Conservation (phyloP, 2,113 vertebrate species). For the Nannobrachium achirus region DNA sequence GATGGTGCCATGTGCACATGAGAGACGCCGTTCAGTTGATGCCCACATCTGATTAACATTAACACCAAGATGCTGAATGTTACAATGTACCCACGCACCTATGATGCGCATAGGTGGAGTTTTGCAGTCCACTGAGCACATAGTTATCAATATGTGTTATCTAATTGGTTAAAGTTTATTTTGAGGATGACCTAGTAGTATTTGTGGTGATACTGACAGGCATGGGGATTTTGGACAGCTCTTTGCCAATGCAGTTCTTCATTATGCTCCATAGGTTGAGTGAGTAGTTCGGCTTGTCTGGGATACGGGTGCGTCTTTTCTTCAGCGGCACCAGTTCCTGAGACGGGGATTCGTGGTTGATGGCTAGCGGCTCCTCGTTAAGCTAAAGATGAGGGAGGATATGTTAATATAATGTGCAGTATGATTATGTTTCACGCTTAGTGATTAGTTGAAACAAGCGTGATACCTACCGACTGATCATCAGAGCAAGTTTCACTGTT, state of each 20-base stretch:
- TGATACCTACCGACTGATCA: constrained; percentile 86
- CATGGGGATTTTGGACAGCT: constrained; percentile 96
- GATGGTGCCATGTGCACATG: no score
- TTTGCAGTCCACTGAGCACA: no score
- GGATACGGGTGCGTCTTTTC: constrained; percentile 87
- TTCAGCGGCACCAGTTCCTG: constrained; percentile 79
- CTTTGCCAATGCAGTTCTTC: constrained; percentile 97
- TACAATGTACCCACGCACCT: no score
- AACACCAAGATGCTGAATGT: no score
- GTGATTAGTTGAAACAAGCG: not conserved
- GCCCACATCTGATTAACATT: no score
- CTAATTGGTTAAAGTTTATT: constrained; percentile 50
- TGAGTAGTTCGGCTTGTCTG: constrained; percentile 94
- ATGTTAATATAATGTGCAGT: not conserved
- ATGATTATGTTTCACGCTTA: not conserved
- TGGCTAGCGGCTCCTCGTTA: constrained; percentile 84
- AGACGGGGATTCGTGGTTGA: constrained; percentile 77
- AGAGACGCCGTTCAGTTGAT: no score
- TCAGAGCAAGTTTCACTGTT: constrained; percentile 94
- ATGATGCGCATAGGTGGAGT: no score
- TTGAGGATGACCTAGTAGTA: constrained; percentile 77
- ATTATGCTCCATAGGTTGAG: constrained; percentile 97
- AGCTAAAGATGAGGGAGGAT: constrained; percentile 66
- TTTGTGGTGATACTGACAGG: constrained; percentile 79
- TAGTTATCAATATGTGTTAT: no score